phyloP scores from a whole-genome alignment of 2,113 vertebrate species.

The Zosterops borbonicus region DNA sequence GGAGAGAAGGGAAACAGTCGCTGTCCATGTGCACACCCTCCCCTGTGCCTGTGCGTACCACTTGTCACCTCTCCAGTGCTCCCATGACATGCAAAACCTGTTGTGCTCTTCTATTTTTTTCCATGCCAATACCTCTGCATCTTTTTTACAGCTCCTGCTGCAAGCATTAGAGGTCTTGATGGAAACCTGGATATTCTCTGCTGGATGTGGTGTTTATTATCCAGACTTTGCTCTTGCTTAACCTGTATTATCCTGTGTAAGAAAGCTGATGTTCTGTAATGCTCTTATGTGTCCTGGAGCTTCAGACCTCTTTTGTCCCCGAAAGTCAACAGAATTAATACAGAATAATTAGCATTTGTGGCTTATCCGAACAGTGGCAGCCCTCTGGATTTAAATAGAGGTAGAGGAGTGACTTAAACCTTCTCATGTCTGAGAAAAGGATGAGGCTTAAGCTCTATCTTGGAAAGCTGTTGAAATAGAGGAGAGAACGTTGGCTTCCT shows the following conservation, averaged over 20 bases:
- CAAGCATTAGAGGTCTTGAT: not conserved
- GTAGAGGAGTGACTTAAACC: conserved; percentile 22
- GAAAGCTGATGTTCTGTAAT: not conserved
- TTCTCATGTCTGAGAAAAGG: not conserved
- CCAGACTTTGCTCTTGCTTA: not conserved
- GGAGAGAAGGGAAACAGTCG: not conserved
- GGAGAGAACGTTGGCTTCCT: not conserved
- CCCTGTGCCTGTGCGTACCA: not conserved
- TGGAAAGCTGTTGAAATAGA: conserved; percentile 4
- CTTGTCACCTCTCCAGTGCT: not conserved
- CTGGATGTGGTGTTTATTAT: not conserved
- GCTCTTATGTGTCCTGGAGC: not conserved
- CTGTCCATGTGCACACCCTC: rapidly evolving
- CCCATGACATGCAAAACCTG: not conserved
- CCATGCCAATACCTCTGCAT: not conserved
- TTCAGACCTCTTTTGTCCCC: conserved; percentile 27
- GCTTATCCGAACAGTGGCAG: conserved; percentile 5
- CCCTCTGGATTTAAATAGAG: conserved; percentile 16
- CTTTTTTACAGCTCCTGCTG: not conserved
- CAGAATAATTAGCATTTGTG: conserved; percentile 26
- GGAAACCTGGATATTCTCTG: not conserved
- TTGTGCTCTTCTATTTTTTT: not conserved
- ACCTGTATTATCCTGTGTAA: not conserved
- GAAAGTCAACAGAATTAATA: conserved; percentile 26
- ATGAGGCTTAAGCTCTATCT: not conserved